Evolutionary conservation across 92 coral and sea anemone genomes (phyloP).

Genomic region (Zoanthus solanderi): DNA sequence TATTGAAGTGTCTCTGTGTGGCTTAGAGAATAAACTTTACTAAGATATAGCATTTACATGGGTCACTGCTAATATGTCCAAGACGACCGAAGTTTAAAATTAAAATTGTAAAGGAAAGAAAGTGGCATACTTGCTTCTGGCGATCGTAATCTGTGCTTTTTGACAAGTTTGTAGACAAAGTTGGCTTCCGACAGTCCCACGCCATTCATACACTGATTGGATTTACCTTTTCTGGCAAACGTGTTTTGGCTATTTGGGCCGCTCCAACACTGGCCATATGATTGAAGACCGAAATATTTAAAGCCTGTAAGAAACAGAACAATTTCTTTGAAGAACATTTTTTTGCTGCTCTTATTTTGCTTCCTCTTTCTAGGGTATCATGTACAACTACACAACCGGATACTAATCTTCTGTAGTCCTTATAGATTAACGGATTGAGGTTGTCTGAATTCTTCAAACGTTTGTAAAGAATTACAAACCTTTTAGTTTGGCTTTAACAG

Average conservation of each 20-base stretch:
- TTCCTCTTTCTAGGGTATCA: too few species aligned
- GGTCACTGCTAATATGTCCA: too few species aligned
- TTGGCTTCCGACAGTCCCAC: slow-evolving; percentile 16
- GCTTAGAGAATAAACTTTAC: too few species aligned
- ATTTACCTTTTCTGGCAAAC: slow-evolving; percentile 29
- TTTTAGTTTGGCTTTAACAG: slow-evolving; percentile 59
- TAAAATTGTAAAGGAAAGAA: too few species aligned
- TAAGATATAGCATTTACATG: too few species aligned
- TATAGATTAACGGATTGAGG: background rate
- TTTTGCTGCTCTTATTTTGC: too few species aligned
- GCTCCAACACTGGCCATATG: slow-evolving; percentile 45
- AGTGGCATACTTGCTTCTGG: background rate
- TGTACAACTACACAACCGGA: too few species aligned
- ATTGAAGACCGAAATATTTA: slow-evolving; percentile 38
- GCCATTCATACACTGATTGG: slow-evolving; percentile 14
- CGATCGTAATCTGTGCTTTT: background rate
- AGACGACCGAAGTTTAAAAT: too few species aligned
- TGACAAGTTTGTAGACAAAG: slow-evolving; percentile 31
- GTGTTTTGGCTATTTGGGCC: slow-evolving; percentile 13
- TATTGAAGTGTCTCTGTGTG: too few species aligned
- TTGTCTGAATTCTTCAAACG: background rate
- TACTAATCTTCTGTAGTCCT: background rate
- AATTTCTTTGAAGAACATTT: background rate
- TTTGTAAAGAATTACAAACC: background rate
- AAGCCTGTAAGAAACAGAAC: slow-evolving; percentile 12